Conservation (phyloP, 1,140 invertebrate genomes). For the Drosophila littoralis region DNA sequence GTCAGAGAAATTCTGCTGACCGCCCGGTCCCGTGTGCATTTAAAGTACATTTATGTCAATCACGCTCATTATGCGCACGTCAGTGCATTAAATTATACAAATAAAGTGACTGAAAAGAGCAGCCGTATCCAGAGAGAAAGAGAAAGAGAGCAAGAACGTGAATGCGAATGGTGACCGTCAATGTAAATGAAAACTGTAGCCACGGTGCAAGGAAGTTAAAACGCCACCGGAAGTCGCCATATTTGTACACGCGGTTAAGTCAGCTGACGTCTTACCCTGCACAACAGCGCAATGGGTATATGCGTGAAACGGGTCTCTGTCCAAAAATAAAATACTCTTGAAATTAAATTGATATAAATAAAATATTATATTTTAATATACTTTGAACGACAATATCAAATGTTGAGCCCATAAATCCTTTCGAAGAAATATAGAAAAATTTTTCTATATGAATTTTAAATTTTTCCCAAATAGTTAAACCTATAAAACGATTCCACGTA, state of each 20-base stretch:
- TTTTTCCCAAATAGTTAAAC: too few relatives aligned
- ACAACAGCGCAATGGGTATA: neutral
- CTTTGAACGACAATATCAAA: too few relatives aligned
- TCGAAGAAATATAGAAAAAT: too few relatives aligned
- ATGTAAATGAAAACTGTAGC: slow-evolving; percentile 64
- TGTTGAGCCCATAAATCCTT: too few relatives aligned
- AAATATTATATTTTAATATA: too few relatives aligned
- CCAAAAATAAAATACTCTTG: too few relatives aligned
- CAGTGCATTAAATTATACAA: slow-evolving; percentile 76
- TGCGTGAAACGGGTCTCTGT: neutral
- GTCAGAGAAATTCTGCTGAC: slow-evolving; percentile 9
- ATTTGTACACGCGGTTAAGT: slow-evolving; percentile 52
- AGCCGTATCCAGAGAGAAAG: neutral
- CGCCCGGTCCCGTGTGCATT: slow-evolving; percentile 63
- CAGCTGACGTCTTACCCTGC: slow-evolving; percentile 7
- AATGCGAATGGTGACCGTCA: slow-evolving; percentile 28
- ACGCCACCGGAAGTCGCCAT: slow-evolving; percentile 66
- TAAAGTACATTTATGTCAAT: slow-evolving; percentile 82
- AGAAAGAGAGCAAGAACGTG: slow-evolving; percentile 8
- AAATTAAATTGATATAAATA: too few relatives aligned
- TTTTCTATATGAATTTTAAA: too few relatives aligned
- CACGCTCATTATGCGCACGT: slow-evolving; percentile 79
- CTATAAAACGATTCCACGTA: too few relatives aligned
- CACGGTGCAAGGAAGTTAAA: slow-evolving; percentile 57
- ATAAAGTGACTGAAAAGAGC: slow-evolving; percentile 11